A percentile compares a stretch with the other conserved stretches of the same genome.
These are phyloP conservation scores for Homarus americanus DNA, from an alignment of 1,140 invertebrate species.

Conservation along the genomic window DNA sequence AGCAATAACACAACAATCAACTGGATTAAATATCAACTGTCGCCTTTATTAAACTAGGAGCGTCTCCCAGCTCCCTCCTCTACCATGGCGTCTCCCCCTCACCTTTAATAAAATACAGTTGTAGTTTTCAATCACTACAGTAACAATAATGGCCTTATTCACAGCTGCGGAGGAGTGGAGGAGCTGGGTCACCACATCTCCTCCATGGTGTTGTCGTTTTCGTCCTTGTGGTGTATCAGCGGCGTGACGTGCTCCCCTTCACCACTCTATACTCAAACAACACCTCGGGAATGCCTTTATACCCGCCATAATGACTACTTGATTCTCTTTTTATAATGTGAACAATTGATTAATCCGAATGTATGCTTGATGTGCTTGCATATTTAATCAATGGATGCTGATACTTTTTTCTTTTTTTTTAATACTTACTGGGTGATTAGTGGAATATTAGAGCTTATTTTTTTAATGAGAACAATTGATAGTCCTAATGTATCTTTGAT, in stretches of 20 bases:
- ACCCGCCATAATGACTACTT: neutral
- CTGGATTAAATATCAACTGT: neutral
- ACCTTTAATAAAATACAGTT: neutral
- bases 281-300: neutral
- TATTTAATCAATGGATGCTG: neutral
- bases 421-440: too few species aligned
- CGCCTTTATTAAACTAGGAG: neutral
- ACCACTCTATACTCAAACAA: neutral
- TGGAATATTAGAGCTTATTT: too few species aligned
- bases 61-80: too few species aligned
- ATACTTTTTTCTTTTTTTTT: neutral
- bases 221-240: neutral
- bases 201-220: neutral
- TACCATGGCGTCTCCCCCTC: neutral
- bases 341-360: slow-evolving; percentile 5
- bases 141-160: neutral
- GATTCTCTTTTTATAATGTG: neutral
- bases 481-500: too few species aligned
- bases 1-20: neutral
- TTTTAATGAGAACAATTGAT: too few species aligned
- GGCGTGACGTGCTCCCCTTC: neutral
- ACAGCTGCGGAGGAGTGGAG: neutral
- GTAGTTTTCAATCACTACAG: neutral
- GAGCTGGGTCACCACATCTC: neutral
- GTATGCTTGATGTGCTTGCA: slow-evolving; percentile 7